These are phyloP conservation scores for Phorcus lineatus DNA, from an alignment of 2,888 invertebrate species.

Conservation along the genomic window DNA sequence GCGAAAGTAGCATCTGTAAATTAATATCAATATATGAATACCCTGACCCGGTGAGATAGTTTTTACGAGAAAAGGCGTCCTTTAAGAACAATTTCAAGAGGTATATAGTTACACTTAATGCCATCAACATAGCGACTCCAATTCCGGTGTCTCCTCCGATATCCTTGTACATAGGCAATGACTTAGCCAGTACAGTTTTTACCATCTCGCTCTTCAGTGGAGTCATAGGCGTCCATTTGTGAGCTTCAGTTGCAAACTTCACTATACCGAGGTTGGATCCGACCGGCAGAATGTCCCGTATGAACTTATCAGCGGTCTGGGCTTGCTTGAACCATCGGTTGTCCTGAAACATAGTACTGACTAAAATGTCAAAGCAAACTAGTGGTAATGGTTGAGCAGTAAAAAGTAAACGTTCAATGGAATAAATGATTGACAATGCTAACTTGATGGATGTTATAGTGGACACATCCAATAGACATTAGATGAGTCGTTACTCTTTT, in stretches of 20 bases:
- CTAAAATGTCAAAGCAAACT: too few species aligned
- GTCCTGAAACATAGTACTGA: neutral
- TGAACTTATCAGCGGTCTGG: neutral
- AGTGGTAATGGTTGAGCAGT: too few species aligned
- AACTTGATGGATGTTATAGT: too few species aligned
- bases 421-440: too few species aligned
- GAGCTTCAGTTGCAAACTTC: neutral
- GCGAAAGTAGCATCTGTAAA: too few species aligned
- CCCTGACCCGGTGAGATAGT: too few species aligned
- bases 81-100: too few species aligned
- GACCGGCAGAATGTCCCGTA: neutral
- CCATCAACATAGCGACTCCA: neutral
- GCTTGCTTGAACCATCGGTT: neutral
- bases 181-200: neutral
- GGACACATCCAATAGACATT: too few species aligned
- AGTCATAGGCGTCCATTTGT: neutral
- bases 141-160: neutral
- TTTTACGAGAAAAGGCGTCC: too few species aligned
- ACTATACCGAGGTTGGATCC: neutral
- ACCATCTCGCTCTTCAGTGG: neutral
- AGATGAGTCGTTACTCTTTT: too few species aligned
- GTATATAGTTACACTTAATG: neutral
- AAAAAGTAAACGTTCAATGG: too few species aligned
- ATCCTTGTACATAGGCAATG: neutral
- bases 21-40: too few species aligned